phyloP scores from a whole-genome alignment of 2,113 vertebrate genomes.

The Dasyprocta punctata region DNA sequence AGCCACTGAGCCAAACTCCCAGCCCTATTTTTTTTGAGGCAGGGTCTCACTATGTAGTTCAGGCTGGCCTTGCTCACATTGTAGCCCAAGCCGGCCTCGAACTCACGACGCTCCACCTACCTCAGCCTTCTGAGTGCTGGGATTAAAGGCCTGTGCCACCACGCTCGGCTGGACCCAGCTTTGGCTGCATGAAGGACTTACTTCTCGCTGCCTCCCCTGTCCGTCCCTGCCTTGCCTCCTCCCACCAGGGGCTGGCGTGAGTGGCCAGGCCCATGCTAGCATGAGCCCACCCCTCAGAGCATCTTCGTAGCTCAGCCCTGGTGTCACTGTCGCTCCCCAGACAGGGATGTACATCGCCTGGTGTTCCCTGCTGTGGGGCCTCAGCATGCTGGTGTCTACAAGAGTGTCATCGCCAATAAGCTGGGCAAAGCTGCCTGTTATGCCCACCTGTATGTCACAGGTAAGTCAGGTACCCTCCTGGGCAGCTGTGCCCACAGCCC shows the following conservation, averaged over 20 bases:
- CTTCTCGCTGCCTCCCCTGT: background rate
- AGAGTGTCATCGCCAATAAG: conserved; percentile 98
- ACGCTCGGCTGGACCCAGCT: background rate
- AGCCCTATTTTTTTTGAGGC: too few relatives aligned
- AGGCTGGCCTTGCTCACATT: too few relatives aligned
- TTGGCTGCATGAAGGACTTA: accelerated
- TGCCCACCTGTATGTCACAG: conserved; percentile 96
- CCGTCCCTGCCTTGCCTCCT: background rate
- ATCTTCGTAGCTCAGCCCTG: background rate
- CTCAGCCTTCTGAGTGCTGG: too few relatives aligned
- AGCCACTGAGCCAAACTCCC: too few relatives aligned
- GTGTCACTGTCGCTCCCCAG: conserved; percentile 81
- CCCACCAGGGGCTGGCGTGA: background rate
- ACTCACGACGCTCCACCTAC: too few relatives aligned
- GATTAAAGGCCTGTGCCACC: too few relatives aligned
- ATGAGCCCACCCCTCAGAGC: background rate
- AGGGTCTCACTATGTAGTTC: too few relatives aligned
- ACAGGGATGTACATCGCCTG: conserved; percentile 95
- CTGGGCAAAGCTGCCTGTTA: conserved; percentile 98
- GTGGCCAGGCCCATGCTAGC: background rate
- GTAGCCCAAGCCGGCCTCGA: too few relatives aligned
- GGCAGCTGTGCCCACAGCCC: background rate
- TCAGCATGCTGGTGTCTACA: conserved; percentile 95
- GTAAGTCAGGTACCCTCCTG: conserved; percentile 82
- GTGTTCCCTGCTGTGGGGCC: conserved; percentile 93